phyloP scores from a whole-genome alignment of 2,888 invertebrate genomes.

The Lasioglossum zephyrum region DNA sequence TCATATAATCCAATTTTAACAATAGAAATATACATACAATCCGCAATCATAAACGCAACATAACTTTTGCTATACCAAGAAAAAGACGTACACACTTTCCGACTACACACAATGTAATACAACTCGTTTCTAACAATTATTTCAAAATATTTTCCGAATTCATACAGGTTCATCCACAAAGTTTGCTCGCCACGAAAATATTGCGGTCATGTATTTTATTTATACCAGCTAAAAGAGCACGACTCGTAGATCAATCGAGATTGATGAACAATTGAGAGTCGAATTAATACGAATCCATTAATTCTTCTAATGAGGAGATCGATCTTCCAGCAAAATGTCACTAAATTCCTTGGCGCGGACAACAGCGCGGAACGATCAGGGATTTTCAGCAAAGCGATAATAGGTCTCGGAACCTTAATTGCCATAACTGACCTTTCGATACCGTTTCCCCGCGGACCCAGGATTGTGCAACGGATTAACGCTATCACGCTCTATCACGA shows the following conservation, averaged over 20 bases:
- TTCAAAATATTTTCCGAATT: too few relatives aligned
- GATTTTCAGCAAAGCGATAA: conserved; percentile 38
- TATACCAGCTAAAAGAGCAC: too few relatives aligned
- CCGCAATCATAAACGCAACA: too few relatives aligned
- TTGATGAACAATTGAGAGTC: neutral
- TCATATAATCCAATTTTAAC: too few relatives aligned
- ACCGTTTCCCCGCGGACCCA: conserved; percentile 40
- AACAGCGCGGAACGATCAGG: neutral
- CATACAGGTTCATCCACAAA: too few relatives aligned
- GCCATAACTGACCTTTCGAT: conserved; percentile 59
- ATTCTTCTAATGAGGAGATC: neutral
- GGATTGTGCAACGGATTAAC: conserved; percentile 40
- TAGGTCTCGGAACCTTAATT: conserved; percentile 39
- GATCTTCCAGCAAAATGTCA: neutral
- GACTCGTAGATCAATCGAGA: neutral
- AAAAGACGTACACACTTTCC: too few relatives aligned
- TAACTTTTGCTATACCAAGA: too few relatives aligned
- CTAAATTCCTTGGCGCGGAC: neutral
- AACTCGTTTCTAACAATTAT: too few relatives aligned
- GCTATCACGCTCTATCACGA: conserved; percentile 55
- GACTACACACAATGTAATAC: too few relatives aligned
- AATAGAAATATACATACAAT: too few relatives aligned
- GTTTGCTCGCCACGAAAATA: too few relatives aligned
- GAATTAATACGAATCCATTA: neutral
- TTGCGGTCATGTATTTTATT: too few relatives aligned